phyloP scores from a whole-genome alignment of 2,113 vertebrate species.

The Nasalis larvatus region DNA sequence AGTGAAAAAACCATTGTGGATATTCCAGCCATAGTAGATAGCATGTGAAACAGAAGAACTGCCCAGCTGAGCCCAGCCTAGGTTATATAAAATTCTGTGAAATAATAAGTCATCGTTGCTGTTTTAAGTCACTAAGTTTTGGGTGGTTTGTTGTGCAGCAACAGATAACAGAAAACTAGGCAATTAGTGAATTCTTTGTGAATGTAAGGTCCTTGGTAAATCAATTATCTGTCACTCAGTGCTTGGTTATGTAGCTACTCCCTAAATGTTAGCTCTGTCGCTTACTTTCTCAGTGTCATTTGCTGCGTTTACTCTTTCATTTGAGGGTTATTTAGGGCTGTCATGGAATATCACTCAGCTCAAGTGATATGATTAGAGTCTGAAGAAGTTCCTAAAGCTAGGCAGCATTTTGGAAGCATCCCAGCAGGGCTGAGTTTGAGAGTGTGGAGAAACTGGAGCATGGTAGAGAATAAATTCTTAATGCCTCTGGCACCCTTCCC shows the following conservation, averaged over 20 bases:
- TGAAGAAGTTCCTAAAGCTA: background rate
- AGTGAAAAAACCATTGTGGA: background rate
- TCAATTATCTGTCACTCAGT: background rate
- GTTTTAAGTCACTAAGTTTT: background rate
- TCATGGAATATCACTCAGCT: background rate
- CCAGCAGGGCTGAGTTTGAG: background rate
- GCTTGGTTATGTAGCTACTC: background rate
- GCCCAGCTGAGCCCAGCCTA: background rate
- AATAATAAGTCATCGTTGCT: background rate
- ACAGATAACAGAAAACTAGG: background rate
- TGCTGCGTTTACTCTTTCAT: background rate
- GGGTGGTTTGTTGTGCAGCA: background rate
- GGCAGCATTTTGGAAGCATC: background rate
- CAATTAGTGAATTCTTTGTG: background rate
- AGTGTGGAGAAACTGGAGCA: background rate
- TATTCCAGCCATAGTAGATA: background rate
- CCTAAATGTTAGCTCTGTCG: background rate
- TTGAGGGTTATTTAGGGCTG: background rate
- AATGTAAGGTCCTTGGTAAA: background rate
- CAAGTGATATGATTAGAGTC: background rate
- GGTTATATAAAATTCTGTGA: background rate
- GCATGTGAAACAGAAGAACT: background rate
- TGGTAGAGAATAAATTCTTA: background rate
- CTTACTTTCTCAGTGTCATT: background rate
- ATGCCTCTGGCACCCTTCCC: background rate